phyloP scores from a whole-genome alignment of 2,797 vertebrate genomes.

The Glyptemys insculpta region DNA sequence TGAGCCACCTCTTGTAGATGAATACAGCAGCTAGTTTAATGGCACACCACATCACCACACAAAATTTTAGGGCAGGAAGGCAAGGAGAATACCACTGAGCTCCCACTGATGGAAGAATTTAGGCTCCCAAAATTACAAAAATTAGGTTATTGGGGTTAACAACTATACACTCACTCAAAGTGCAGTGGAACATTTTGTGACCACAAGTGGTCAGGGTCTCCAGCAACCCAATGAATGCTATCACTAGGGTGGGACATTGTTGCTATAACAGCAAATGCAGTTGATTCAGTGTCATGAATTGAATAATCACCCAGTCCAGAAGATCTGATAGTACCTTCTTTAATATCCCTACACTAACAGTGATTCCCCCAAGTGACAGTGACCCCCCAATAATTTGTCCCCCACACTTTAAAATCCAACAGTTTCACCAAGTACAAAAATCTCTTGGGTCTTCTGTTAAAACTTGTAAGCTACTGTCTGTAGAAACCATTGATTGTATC shows the following conservation, averaged over 20 bases:
- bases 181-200: background rate
- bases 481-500: no score
- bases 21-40: background rate
- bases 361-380: no score
- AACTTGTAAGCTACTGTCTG: no score
- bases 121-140: background rate
- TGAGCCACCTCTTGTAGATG: background rate
- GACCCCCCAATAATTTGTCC: no score
- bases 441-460: no score
- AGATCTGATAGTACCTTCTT: no score
- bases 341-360: no score
- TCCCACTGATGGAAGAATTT: background rate
- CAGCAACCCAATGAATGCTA: background rate
- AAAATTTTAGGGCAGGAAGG: background rate
- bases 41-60: rapidly evolving
- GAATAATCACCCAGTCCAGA: background rate
- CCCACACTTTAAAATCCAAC: no score
- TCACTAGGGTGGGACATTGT: background rate
- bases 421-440: no score
- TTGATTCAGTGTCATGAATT: background rate
- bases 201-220: background rate
- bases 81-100: background rate
- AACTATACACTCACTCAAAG: background rate
- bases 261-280: background rate
- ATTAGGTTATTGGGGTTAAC: background rate